Base-by-base conservation (phyloP, 2,888 invertebrate genomes). In the Drosophila pegasa region DNA sequence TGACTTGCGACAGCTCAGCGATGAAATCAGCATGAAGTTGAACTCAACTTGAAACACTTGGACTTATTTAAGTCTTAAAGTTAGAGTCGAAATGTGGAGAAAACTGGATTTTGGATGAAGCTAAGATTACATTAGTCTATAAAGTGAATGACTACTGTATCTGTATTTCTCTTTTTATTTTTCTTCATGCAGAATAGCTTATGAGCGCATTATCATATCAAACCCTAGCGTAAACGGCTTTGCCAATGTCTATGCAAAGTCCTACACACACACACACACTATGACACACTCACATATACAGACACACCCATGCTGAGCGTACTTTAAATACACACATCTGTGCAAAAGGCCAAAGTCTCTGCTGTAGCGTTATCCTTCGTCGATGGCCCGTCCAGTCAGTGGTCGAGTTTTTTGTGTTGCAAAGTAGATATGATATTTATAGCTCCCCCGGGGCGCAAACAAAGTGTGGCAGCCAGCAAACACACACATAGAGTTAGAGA, bases 341-440 rank as follows among this genome's bases (percentile, higher is more conserved):
- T 29, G 52, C 33, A 6, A 20, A 38, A 31, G 37, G 25, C 29
- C 7, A 41, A 4, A 41, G 43, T 25, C 38, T 35, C 56, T 25
- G 27, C n/a, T 29, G 20, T 14, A 16, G 50, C 47, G 35, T 45
- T 27, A 54, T 27, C 25, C 47, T 48, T 5, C 35, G n/a, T 47
- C 31, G 38, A 18, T 41, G 54, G 22, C 54, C 54, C 31, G 41
- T 33, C 54, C 52, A 52, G 38, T 41, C 55, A 22, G 33, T 43
- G 55, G 55, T 33, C 33, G 25, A 43, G 79, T 81, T 83, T 84
- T 85, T 87, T 85, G 85, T 84, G 80, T 88, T 89, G 89, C 89
- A 89, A 89, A 89, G 89, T 89, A 89, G 89, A 89, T 88, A 90
- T 90, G 88, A 90, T 90, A 92, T 92, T 92, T 92, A 92, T 92